Evolutionary conservation across 2,797 vertebrate genomes (phyloP), one percentile per base, ranked within the genome.

Genomic region (Taenioides sp.): DNA sequence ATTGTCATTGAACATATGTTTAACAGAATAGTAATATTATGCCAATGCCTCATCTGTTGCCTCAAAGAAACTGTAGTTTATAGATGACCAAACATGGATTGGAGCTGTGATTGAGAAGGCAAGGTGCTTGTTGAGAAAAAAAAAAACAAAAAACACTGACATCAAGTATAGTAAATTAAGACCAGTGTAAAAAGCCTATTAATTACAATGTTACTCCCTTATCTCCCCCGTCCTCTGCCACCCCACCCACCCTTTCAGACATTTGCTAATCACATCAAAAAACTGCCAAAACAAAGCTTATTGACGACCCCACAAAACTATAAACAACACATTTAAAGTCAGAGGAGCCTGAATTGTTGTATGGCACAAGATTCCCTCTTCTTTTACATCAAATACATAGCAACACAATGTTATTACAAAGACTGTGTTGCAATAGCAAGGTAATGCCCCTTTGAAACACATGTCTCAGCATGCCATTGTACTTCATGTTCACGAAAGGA

Each of bases 361-460:
- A 92, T 91, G 90, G 90, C 87, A 90, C 85, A 82, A 70, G 59
- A 80, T 81, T 84, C 80, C 78, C 76, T 78, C 76, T 71, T 75
- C 34, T 76, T 76, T 66, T 52, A 66, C 59, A 14, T 43, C 23
- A 14, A 60, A 65, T 67, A 65, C 65, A 73, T 47, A 75, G 73
- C 31, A 61, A 81, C 83, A 73, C 73, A 71, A 65, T 23, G 23
- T 69, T 78, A 75, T 74, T 68, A 61, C 72, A 80, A 68, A 67
- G 71, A 59, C 52, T 72, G 69, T 74, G 77, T 70, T 40, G 69
- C 72, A 55, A 69, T 65, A 66, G 72, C 70, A 10, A 79, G 75
- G 78, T 89, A 91, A 90, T 91, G 88, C 89, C 88, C 85, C 77
- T 85, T 83, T 84, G 66, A 89, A 80, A 77, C 78, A 81, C 77